Base-by-base conservation (phyloP, 2,797 vertebrate species). In the Chelonia mydas region DNA sequence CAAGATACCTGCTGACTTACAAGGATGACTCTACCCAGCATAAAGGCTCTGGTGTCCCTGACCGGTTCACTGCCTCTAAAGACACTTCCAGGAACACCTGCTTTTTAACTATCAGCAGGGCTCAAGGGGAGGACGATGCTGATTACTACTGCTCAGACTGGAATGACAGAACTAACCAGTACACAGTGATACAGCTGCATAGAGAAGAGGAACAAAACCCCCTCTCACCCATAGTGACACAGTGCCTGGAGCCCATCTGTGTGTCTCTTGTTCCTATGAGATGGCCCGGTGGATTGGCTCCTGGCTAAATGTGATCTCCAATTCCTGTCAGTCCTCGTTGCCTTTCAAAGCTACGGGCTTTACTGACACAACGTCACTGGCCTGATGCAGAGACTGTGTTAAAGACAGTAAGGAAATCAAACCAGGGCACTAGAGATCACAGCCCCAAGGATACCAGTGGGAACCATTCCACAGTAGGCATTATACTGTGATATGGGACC, bases 101-200 rank as follows among this genome's bases (percentile, higher is more conserved):
- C 65, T 68, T 68, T 37, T 37, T 68, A 68, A 68, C n/a, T 5
- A 68, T 68, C 19, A 37, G 33, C 65, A n/a, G n/a, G 65, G n/a
- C 19, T 21, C n/a, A 68, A 37, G 65, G 17, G 2, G 65, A 37
- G 65, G 65, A 68, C 2, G 65, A 68, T 19, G 65, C 65, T 68
- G 65, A 68, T n/a, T 68, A 68, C 17, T 68, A 68, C 7, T 68
- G 65, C 6, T 1, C 17, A 19, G 65, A 11, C 65, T 68, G 65
- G 65, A 16, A 68, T 2, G n/a, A n/a, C 9, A 0, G n/a, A n/a
- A 2, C 65, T 68, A 68, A 68, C 2, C 33, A 68, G 31, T 17
- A 68, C 65, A 68, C 65, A 7, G 65, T 37, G 19, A 37, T n/a
- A 68, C 2, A 68, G 65, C 33, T 5, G n/a, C 17, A 21, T 3